Base-by-base conservation (phyloP, 2,888 invertebrate species). In the Caenorhabditis wallacei region DNA sequence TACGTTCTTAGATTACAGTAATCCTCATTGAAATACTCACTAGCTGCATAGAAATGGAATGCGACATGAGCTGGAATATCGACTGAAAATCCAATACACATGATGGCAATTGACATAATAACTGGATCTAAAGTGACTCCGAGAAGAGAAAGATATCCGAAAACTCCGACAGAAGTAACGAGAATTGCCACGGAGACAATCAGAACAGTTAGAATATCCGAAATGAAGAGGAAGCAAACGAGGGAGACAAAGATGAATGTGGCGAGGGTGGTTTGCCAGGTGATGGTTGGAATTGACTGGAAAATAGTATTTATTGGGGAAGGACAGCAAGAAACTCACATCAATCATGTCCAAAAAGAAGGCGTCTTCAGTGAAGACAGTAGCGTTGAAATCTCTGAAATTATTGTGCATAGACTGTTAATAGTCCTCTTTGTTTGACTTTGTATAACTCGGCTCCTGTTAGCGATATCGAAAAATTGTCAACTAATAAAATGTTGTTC, bases 261-360 rank as follows among this genome's bases (percentile, higher is more conserved):
- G 35, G 79, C 81, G 7, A 84, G 66, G 0, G 81, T 80, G 2
- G 84, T 78, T 68, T 88, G 87, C 84, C 84, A 85, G 13, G 87
- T 88, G 26, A 83, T 66, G 11, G 87, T 79, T 48, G 88, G 88
- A 24, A 88, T 85, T 0, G 74, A 70, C 82, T 82, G 78, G 2
- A 82, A 72, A 40, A 7, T n/a, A 16, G 8, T n/a, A 1, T 26
- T 24, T 18, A 8, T 5, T 22, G 13, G 22, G 18, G 11, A 51
- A 13, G 35, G 43, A 43, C 30, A 5, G 8, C 30, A 30, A 30
- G 8, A 3, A 64, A 80, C 80, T 71, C 57, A 85, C 84, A 37
- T 88, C 85, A 30, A 88, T 68, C 69, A 88, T 83, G 30, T 88
- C 88, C 26, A 88, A 57, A 70, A 86, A 87, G 70, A 88, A 72